Evolutionary conservation across 2,888 invertebrate species (phyloP).

Genomic region (Rambutsinella grinnellia): DNA sequence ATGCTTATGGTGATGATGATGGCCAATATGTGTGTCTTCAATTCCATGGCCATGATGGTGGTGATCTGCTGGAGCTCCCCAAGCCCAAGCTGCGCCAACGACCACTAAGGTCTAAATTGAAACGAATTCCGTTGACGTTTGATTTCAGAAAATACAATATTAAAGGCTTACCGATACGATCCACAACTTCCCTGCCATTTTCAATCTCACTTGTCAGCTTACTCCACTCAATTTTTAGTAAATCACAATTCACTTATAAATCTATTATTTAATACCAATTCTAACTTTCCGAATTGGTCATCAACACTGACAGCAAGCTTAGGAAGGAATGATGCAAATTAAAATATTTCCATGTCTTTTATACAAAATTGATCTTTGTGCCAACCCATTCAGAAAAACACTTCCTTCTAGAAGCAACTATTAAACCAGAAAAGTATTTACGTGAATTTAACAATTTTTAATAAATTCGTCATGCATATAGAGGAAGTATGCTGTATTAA

Average conservation of each 20-base stretch:
- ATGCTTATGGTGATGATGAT: constrained; percentile 28
- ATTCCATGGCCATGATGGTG: constrained; percentile 1
- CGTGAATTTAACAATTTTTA: background rate
- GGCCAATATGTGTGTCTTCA: constrained; percentile 7
- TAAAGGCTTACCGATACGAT: constrained; percentile 34
- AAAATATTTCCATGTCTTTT: constrained; percentile 21
- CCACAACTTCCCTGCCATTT: constrained; percentile 22
- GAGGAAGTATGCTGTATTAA: background rate
- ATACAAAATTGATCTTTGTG: constrained; percentile 15
- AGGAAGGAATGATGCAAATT: constrained; percentile 27
- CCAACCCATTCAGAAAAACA: background rate
- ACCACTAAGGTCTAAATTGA: constrained; percentile 19
- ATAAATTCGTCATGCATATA: background rate
- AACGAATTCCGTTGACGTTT: background rate
- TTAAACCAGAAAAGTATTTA: background rate
- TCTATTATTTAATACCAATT: constrained; percentile 20
- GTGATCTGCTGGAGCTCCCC: constrained; percentile 16
- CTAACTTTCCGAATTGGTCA: background rate
- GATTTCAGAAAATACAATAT: background rate
- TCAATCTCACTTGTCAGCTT: background rate
- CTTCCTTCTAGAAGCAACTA: background rate
- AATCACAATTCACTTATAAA: background rate
- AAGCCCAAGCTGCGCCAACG: constrained; percentile 14
- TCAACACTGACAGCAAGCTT: constrained; percentile 18
- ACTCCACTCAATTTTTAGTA: background rate